Evolutionary conservation across 2,113 vertebrate genomes (phyloP), one percentile per base, ranked within the genome.

Genomic region (Paralichthys olivaceus): DNA sequence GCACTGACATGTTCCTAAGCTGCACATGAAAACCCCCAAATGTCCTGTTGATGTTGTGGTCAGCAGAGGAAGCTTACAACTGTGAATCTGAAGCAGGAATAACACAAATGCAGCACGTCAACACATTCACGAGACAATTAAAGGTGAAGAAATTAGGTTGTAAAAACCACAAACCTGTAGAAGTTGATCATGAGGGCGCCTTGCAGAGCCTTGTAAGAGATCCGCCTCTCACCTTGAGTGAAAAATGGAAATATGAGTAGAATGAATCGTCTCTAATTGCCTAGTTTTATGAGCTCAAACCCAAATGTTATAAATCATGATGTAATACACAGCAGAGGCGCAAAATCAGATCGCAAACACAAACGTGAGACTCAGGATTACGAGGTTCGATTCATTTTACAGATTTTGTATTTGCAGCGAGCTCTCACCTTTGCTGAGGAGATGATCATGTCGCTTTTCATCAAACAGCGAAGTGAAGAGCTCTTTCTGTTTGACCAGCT

Each of bases 151-250:
- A 69, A 47, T 34, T 1, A 43, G 0, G 1, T 6, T 7, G n/a
- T 40, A 7, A 60, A 28, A 69, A 43, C 4, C 49, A 56, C 65
- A 45, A 92, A 98, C 98, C 98, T 98, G 95, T 98, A 99, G 92
- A 99, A 99, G 85, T 96, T 96, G 82, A 99, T 98, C 97, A 99
- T 99, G 84, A 99, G 87, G 25, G 97, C 97, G 7, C 98, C 97
- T 84, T 99, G 95, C 22, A 92, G 87, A 83, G 91, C 91, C 59
- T 91, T 92, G 84, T 91, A 90, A 23, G 91, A 92, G 15, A 92
- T 57, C n/a, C 91, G 83, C 51, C 91, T 82, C 56, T 92, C 91
- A 22, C 91, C 91, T 92, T 56, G 28, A 28, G 47, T 32, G 1
- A 51, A 53, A 72, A 80, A 14, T 0, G 1, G 56, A 51, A 61